Base-by-base conservation (phyloP, 53 echinoderm and acorn worm genomes). In the Astropecten irregularis region DNA sequence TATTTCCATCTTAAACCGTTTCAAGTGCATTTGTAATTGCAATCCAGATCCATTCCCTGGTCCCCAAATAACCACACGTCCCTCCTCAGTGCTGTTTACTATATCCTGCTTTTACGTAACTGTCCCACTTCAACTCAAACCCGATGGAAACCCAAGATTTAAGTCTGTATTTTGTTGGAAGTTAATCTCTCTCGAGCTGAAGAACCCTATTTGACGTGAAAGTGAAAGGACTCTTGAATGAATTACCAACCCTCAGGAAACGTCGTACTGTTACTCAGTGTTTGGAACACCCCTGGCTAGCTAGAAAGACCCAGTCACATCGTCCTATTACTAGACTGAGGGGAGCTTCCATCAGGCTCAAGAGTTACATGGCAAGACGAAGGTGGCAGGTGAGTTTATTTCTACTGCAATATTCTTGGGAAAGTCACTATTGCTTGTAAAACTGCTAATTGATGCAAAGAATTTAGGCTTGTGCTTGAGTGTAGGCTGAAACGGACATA, bases 331-430 rank as follows among this genome's bases (percentile, higher is more conserved):
- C 40, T 32, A 42, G 48, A 15, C 25, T 79, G 30, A 56, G 79
- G 15, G 62, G 62, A 22, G 79, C 79, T 2, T 79, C 79, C 16
- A 16, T 79, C 10, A 88, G 93, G 60, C 91, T 93, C 16, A 95
- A 93, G 81, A 82, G 86, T 59, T 95, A 88, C 57, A 85, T 95
- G 50, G 95, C 93, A n/a, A 88, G 93, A 72, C 67, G 95, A 47
- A 48, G 95, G 32, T 95, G 95, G 95, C 95, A 95, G 93, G 95
- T 95, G 64, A 65, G 87, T 51, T 26, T 16, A 47, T n/a, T n/a
- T n/a, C n/a, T n/a, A n/a, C n/a, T n/a, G n/a, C n/a, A n/a, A n/a
- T n/a, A n/a, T n/a, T n/a, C n/a, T n/a, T n/a, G n/a, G n/a, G n/a
- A n/a, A n/a, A n/a, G n/a, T n/a, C n/a, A n/a, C n/a, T n/a, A n/a